Conservation (phyloP, 1,140 invertebrate genomes). For the Drosophila pseudoananassae region DNA sequence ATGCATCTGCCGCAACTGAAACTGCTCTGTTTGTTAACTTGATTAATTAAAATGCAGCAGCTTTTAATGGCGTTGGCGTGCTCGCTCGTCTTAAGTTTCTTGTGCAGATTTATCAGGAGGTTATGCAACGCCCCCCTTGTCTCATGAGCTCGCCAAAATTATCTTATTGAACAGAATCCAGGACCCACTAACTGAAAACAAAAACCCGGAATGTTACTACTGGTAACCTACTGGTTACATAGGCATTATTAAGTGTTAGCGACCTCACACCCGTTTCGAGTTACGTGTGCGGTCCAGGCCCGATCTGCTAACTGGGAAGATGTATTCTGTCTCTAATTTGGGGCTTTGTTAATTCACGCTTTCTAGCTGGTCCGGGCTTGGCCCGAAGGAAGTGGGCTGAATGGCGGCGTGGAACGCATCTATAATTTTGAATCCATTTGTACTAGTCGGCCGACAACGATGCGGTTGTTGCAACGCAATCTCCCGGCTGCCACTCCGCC, state of each 20-base stretch:
- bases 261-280: neutral
- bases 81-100: conserved; percentile 42
- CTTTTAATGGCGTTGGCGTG: conserved; percentile 48
- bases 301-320: neutral
- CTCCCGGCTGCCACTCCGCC: conserved; percentile 33
- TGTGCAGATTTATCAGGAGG: conserved; percentile 31
- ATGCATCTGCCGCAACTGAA: conserved; percentile 22
- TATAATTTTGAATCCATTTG: conserved; percentile 64
- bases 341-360: neutral
- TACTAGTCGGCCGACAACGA: conserved; percentile 29
- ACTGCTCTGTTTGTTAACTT: conserved; percentile 50
- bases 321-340: conserved; percentile 20
- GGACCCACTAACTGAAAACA: neutral
- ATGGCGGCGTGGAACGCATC: conserved; percentile 43
- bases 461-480: conserved; percentile 18
- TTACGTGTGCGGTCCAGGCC: neutral
- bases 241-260: too few relatives aligned
- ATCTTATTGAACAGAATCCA: neutral
- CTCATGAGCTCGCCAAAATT: neutral
- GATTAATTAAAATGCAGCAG: conserved; percentile 58
- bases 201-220: neutral
- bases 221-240: too few relatives aligned
- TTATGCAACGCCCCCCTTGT: conserved; percentile 40
- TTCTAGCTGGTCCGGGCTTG: neutral
- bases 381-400: conserved; percentile 65